phyloP scores from a whole-genome alignment of 2,797 vertebrate species.

The Clarias fuscus region DNA sequence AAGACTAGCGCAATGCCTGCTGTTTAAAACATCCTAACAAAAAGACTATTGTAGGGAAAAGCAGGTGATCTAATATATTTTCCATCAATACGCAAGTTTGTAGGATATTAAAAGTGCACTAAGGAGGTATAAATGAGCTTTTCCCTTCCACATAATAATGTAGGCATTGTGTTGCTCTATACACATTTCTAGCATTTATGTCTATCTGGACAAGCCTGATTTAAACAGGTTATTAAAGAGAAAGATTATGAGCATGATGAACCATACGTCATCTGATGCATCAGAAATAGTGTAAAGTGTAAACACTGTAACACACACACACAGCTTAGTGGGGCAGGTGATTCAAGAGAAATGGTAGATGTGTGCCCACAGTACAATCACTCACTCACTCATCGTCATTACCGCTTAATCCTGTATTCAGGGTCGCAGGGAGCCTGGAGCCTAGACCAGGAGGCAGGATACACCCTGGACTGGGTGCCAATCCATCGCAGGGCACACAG shows the following conservation, averaged over 20 bases:
- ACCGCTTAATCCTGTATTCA: too few relatives aligned
- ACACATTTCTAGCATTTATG: background rate
- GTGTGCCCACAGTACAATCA: background rate
- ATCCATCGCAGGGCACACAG: too few relatives aligned
- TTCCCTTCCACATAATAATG: background rate
- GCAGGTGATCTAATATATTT: conserved; percentile 24
- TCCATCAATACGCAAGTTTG: background rate
- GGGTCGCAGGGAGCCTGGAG: too few relatives aligned
- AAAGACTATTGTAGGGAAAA: conserved; percentile 6
- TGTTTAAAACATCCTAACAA: background rate
- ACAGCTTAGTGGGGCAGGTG: background rate
- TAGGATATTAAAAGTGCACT: conserved; percentile 11
- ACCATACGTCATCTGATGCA: background rate
- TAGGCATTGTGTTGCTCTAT: conserved; percentile 2
- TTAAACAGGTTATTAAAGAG: background rate
- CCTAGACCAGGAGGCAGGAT: too few relatives aligned
- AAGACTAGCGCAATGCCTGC: background rate
- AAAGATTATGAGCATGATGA: background rate
- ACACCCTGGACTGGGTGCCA: too few relatives aligned
- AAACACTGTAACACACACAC: background rate
- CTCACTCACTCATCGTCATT: too few relatives aligned
- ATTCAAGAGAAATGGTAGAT: background rate
- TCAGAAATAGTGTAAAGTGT: background rate
- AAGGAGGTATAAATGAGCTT: background rate
- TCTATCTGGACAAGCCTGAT: background rate